phyloP scores from a whole-genome alignment of 1,140 invertebrate genomes.

The Episyrphus balteatus region DNA sequence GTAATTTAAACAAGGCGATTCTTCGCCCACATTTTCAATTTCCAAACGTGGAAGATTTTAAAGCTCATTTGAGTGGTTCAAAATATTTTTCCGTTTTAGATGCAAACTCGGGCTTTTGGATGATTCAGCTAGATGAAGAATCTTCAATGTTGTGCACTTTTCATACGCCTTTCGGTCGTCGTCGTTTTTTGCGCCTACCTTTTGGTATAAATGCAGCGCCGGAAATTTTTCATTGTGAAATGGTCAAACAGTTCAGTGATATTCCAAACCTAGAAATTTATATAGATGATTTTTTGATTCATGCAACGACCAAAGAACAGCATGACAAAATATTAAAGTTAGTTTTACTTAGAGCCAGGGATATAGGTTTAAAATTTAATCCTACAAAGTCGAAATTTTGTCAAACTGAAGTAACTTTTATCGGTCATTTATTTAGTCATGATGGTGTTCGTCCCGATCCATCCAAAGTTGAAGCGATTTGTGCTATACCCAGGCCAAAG shows the following conservation, averaged over 20 bases:
- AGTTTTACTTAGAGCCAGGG: conserved; percentile 13
- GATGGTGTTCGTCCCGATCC: conserved; percentile 25
- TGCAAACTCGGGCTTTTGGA: too few relatives aligned
- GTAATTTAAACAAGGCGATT: conserved; percentile 31
- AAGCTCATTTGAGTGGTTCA: too few relatives aligned
- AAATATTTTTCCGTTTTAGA: conserved; percentile 30
- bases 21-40: conserved; percentile 21
- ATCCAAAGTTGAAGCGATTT: conserved; percentile 30
- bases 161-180: conserved; percentile 26
- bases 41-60: conserved; percentile 25
- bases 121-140: conserved; percentile 26
- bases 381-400: conserved; percentile 17
- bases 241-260: conserved; percentile 11
- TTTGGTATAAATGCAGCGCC: conserved; percentile 21
- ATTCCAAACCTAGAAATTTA: conserved; percentile 10
- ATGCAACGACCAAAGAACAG: conserved; percentile 2
- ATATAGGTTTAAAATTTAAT: conserved; percentile 20
- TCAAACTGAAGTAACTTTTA: conserved; percentile 16
- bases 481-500: conserved; percentile 9
- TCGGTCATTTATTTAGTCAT: conserved; percentile 25
- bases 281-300: conserved; percentile 28
- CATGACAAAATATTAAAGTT: conserved; percentile 1
- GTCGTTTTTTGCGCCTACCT: conserved; percentile 20
- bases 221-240: conserved; percentile 16
- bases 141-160: conserved; percentile 21